phyloP scores from a whole-genome alignment of 2,113 vertebrate genomes.

The Tragelaphus imberbis region DNA sequence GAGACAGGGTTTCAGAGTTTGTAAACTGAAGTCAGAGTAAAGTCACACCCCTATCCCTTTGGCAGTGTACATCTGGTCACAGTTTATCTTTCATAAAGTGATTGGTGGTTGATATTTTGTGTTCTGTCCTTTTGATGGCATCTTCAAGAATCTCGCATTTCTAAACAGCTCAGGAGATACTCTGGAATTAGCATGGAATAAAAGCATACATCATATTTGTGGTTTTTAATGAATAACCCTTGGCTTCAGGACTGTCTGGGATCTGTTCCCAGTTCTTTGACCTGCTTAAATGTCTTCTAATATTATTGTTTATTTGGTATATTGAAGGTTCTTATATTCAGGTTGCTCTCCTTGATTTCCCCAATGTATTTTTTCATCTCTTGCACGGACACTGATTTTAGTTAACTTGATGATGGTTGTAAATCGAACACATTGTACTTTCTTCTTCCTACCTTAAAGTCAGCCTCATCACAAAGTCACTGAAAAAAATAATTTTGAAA shows the following conservation, averaged over 20 bases:
- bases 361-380: neutral
- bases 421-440: neutral
- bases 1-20: constrained; percentile 27
- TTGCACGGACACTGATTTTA: neutral
- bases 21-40: neutral
- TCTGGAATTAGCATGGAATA: constrained; percentile 39
- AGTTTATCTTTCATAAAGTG: constrained; percentile 69
- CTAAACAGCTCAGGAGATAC: constrained; percentile 58
- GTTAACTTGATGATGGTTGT: neutral
- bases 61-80: neutral
- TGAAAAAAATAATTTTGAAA: neutral
- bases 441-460: neutral
- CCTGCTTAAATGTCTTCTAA: neutral
- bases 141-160: constrained; percentile 47
- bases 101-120: constrained; percentile 64
- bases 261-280: neutral
- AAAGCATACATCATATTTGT: constrained; percentile 48
- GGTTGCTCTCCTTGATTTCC: neutral
- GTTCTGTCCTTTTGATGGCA: constrained; percentile 50
- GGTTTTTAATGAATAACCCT: constrained; percentile 28
- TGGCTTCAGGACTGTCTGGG: neutral
- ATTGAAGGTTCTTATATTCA: neutral
- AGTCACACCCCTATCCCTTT: neutral
- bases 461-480: neutral
- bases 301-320: neutral